Base-by-base conservation (phyloP, 2,797 vertebrate species). In the Triplophysa yarkandensis region DNA sequence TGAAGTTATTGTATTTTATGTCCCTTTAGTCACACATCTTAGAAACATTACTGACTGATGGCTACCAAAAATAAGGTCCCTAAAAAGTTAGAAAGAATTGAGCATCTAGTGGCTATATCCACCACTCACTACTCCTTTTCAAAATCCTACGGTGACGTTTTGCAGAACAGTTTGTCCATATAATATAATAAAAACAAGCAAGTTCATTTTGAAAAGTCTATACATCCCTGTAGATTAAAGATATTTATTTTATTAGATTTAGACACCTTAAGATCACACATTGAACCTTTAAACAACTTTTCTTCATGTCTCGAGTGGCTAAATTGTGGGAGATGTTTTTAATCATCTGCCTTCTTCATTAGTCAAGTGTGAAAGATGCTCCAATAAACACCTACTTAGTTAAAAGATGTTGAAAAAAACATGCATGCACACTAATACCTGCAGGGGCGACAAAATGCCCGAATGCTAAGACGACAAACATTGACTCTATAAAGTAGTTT, bases 311-410 rank as follows among this genome's bases (percentile, higher is more conserved):
- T 60, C 44, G 23, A 30, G 13, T n/a, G 6, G n/a, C 6, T 58
- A 21, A 58, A 46, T n/a, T 10, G 8, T 14, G 5, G 17, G 27
- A 25, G 4, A 1, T 5, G 11, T 17, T 46, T 43, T 60, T n/a
- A 46, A 71, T 71, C 60, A 28, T 19, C 68, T 60, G 60, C 41
- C 21, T 39, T 54, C 16, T 34, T 55, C 62, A 27, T 62, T 50
- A 62, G 23, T 52, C 44, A 71, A 14, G 23, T 21, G 32, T 52
- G 46, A 62, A 71, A 71, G 58, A 71, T 0, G 4, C 32, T 62
- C 23, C 17, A 52, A 43, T 62, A 28, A 50, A 71, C 32, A 39
- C 30, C 44, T 36, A 62, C 7, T 50, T 34, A 62, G 10, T 62
- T 71, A 1, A 71, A 50, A 48, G 27, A 62, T 25, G 28, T 67